These are phyloP conservation scores for Gallinago undulata DNA, from an alignment of 2,113 vertebrate species.

Conservation along the genomic window DNA sequence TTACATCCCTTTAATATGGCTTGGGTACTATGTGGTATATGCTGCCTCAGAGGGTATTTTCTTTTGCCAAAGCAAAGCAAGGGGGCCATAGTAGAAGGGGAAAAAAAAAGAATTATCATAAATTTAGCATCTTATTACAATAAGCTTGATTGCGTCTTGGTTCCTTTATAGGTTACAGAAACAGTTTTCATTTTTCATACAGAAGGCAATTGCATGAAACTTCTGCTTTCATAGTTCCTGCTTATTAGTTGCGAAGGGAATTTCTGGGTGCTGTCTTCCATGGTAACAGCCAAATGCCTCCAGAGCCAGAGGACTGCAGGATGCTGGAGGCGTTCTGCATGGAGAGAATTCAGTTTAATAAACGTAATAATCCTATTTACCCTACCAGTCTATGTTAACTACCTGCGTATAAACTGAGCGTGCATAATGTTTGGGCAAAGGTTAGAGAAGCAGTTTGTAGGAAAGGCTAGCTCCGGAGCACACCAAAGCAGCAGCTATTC, in stretches of 20 bases:
- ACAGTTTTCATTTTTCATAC: slow-evolving; percentile 22
- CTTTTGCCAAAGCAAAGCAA: not conserved
- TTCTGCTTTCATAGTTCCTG: slow-evolving; percentile 16
- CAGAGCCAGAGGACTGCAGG: not conserved
- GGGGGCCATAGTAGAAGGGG: not conserved
- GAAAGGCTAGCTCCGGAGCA: slow-evolving; percentile 7
- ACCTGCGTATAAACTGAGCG: slow-evolving; percentile 26
- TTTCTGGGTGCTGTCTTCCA: slow-evolving; percentile 41
- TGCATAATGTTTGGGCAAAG: slow-evolving; percentile 38
- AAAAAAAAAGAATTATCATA: not conserved
- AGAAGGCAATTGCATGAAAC: slow-evolving; percentile 4
- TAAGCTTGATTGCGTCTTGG: slow-evolving; percentile 38
- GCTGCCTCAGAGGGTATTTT: not conserved
- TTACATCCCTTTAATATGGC: not conserved
- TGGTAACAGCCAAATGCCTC: slow-evolving; percentile 17
- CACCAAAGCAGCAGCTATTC: not conserved
- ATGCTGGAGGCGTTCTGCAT: not conserved
- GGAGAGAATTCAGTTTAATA: slow-evolving; percentile 29
- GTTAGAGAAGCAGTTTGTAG: slow-evolving; percentile 43
- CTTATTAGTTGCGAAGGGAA: slow-evolving; percentile 19
- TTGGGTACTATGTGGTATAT: not conserved
- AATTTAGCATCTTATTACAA: slow-evolving; percentile 31
- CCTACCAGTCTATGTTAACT: slow-evolving; percentile 24
- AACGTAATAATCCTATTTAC: slow-evolving; percentile 41
- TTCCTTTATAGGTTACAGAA: slow-evolving; percentile 38